Percentiles rank a stretch among this genome's conserved stretches.
These are phyloP conservation scores for Gisinianus flammeolus DNA, from an alignment of 2,888 invertebrate species.

Conservation along the genomic window DNA sequence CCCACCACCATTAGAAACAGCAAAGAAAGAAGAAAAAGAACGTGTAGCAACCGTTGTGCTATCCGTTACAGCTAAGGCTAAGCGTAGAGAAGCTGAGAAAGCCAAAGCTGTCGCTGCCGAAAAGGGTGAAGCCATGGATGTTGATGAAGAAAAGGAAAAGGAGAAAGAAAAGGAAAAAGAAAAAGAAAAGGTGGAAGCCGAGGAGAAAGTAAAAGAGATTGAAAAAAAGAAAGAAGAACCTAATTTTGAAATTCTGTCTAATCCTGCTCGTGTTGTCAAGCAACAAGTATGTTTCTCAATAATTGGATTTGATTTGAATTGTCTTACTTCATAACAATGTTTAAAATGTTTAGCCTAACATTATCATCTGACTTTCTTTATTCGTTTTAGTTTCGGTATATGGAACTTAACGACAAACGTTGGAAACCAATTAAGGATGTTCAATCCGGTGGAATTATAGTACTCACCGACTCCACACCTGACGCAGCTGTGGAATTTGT, in stretches of 20 bases:
- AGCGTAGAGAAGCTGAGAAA: conserved; percentile 79
- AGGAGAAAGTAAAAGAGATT: conserved; percentile 65
- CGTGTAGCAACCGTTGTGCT: conserved; percentile 97
- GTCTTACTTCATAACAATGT: background rate
- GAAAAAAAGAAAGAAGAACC: conserved; percentile 77
- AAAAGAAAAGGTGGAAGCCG: conserved; percentile 62
- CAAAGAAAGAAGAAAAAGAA: conserved; percentile 96
- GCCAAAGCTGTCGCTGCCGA: conserved; percentile 64
- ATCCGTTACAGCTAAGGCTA: conserved; percentile 92
- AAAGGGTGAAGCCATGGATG: conserved; percentile 63
- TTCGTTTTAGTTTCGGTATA: conserved; percentile 65
- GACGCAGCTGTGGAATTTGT: conserved; percentile 82
- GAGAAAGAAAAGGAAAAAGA: conserved; percentile 62
- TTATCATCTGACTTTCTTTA: background rate
- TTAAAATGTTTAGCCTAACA: conserved; percentile 29
- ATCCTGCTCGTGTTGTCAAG: conserved; percentile 93
- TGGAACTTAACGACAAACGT: conserved; percentile 80
- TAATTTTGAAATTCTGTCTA: conserved; percentile 85
- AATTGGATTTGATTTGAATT: background rate
- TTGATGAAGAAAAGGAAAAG: conserved; percentile 63
- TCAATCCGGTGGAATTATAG: conserved; percentile 93
- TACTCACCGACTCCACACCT: conserved; percentile 85
- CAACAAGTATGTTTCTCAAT: conserved; percentile 70
- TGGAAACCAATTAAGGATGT: conserved; percentile 90
- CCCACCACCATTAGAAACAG: conserved; percentile 95